Evolutionary conservation across 2,113 vertebrate genomes (phyloP), one percentile per base, ranked within the genome.

Genomic region (Syngnathoides biaculeatus): DNA sequence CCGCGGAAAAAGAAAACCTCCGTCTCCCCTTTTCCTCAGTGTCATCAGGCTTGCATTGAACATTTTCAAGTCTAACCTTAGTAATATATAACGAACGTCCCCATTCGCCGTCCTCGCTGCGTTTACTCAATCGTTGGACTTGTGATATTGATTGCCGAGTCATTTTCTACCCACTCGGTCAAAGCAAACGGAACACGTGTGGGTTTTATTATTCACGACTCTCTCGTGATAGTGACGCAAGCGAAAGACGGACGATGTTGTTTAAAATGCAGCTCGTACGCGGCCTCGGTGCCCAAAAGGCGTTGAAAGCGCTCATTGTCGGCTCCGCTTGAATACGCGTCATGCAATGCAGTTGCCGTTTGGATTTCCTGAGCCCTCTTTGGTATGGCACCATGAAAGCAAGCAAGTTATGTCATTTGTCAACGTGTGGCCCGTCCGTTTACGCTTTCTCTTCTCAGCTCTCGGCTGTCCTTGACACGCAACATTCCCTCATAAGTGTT

Each of bases 381-480:
- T 80, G 79, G 79, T 79, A 78, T 67, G 65, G 22, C 0, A 8
- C 27, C 48, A 86, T 73, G 81, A 83, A 79, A 77, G 79, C 56
- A 64, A 68, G 71, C 56, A n/a, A n/a, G 81, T 76, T 85, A 79
- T 83, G 74, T 79, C 61, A 48, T 26, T 12, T 78, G 58, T 66
- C 50, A 71, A 73, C 78, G 65, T 65, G 50, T 72, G 79, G 4
- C 30, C 71, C 68, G 15, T 42, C 13, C 19, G 47, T 71, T 73
- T 53, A 66, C 63, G 64, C 65, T 57, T 57, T 61, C 48, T 30
- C 59, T 65, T 9, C 62, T 65, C 64, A 71, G 75, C 24, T 72
- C 61, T 71, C 61, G 55, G 52, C 75, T 80, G 74, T 81, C 55
- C 56, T 12, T 6, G 15, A 15, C 52, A 50, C 43, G 9, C 48